Evolutionary conservation across 1,140 invertebrate species (phyloP), one percentile per base, ranked within the genome.

Genomic region (Cecropterus lyciades): DNA sequence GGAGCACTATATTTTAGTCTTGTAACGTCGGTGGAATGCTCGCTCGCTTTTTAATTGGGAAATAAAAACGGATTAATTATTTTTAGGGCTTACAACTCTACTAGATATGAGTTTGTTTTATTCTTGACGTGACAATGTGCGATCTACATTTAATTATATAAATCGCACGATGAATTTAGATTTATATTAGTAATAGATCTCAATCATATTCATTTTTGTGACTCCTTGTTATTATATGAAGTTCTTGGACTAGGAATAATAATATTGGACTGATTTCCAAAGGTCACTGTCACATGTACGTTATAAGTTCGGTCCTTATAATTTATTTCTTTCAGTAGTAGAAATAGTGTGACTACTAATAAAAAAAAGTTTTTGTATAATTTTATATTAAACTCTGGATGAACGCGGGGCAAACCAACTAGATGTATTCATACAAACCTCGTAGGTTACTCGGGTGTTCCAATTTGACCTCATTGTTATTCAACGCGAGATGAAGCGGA

Each of bases 1-100:
- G 77, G 75, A 62, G 78, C 74, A 77, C 72, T 63, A 70, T 79
- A 81, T 77, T 78, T 78, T 67, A 69, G 77, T 77, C 65, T 75
- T 70, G 71, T 73, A 57, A 67, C 69, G 57, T 67, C 65, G 70
- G 65, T 65, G 76, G 79, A 82, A 85, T 80, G 66, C 66, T 65
- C 37, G 69, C 56, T 51, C 53, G 65, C 37, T 45, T 72, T 77
- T 75, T 79, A 43, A 43, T 43, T 43, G 40, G 40, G 13, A 14
- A 43, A 43, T 43, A 11, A 43, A 43, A 14, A 14, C 40, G 40
- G 40, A 43, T 43, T 43, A 43, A 43, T 43, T 43, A 43, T 43
- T 30, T 40, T 40, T 40, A n/a, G 37, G n/a, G 37, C 37, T n/a
- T n/a, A 11, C 46, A 49, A 48, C 20, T 33, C 30, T 33, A 33